phyloP scores from a whole-genome alignment of 2,113 vertebrate species.

The crab-eating macaque (Macaca fascicularis) region DNA sequence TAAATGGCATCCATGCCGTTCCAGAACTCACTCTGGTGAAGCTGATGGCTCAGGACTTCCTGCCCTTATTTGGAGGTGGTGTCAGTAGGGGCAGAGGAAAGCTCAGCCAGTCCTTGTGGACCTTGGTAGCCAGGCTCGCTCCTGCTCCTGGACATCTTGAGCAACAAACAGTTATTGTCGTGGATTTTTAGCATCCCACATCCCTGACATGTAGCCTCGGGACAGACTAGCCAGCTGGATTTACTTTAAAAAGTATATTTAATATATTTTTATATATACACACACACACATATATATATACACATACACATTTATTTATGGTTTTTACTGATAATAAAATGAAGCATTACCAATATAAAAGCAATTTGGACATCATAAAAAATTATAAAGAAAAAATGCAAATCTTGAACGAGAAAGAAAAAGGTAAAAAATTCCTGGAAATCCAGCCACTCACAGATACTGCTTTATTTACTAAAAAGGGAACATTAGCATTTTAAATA shows the following conservation, averaged over 20 bases:
- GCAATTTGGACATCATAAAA: background rate
- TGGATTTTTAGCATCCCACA: background rate
- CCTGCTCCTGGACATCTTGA: background rate
- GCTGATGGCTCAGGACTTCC: background rate
- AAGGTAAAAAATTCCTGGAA: background rate
- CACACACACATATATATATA: background rate
- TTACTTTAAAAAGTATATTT: background rate
- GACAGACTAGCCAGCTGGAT: background rate
- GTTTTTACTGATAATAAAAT: conserved; percentile 18
- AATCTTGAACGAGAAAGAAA: background rate
- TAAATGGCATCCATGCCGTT: background rate
- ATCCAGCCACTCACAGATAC: background rate
- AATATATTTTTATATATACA: background rate
- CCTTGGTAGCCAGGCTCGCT: too few relatives aligned
- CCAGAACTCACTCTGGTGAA: background rate
- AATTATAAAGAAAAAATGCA: background rate
- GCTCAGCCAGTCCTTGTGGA: background rate
- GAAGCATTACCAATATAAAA: background rate
- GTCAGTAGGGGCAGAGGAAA: background rate
- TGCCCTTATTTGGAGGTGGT: background rate
- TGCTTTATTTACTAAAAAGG: conserved; percentile 16
- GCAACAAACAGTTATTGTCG: background rate
- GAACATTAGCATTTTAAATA: background rate
- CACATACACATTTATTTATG: background rate
- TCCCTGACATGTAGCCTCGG: background rate